A percentile compares a stretch with the other conserved stretches of the same genome.
Conservation (phyloP, 2,797 vertebrate species). For the Nannoperca australis region DNA sequence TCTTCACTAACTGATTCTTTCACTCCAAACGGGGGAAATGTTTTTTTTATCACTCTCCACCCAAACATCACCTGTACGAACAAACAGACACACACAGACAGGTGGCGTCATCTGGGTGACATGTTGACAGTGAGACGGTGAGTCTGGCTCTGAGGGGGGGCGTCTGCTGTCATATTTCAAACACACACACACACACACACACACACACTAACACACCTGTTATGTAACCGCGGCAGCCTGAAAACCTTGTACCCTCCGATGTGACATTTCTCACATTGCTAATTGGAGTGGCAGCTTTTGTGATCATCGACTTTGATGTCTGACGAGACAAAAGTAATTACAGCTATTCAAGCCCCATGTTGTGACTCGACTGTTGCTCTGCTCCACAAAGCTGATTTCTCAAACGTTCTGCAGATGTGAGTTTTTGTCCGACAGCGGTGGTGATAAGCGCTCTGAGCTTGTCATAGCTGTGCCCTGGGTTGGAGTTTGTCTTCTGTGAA, state of each 20-base stretch:
- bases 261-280: constrained; percentile 42
- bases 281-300: constrained; percentile 47
- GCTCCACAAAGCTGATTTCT: constrained; percentile 28
- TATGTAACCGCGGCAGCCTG: constrained; percentile 40
- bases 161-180: constrained; percentile 60
- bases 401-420: constrained; percentile 28
- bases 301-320: constrained; percentile 45
- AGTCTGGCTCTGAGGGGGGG: constrained; percentile 53
- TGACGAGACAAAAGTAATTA: constrained; percentile 43
- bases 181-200: constrained; percentile 17
- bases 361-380: constrained; percentile 32
- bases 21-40: not conserved
- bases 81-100: constrained; percentile 60
- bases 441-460: constrained; percentile 58
- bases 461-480: constrained; percentile 45
- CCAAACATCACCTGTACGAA: constrained; percentile 59
- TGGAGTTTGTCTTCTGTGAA: constrained; percentile 58
- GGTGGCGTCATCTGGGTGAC: constrained; percentile 61
- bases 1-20: constrained; percentile 43
- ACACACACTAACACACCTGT: constrained; percentile 54
- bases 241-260: constrained; percentile 4
- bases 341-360: constrained; percentile 21
- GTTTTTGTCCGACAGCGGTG: constrained; percentile 39
- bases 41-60: constrained; percentile 20
- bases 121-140: constrained; percentile 53